Conservation (phyloP, 2,113 vertebrate species). For the Scomber japonicus region DNA sequence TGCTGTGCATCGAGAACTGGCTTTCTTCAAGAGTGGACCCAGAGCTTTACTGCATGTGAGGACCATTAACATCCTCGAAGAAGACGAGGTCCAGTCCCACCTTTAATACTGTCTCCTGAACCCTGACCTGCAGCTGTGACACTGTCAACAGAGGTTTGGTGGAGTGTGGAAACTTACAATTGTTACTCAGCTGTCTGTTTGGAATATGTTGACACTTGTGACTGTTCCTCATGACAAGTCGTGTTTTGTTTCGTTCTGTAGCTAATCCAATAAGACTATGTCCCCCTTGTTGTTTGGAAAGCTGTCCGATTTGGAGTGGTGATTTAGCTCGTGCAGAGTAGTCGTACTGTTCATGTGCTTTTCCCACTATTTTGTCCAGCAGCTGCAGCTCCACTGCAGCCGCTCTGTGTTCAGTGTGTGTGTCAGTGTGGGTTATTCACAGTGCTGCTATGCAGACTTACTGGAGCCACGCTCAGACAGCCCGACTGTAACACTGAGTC, state of each 20-base stretch:
- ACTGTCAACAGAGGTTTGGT: background rate
- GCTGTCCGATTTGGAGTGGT: background rate
- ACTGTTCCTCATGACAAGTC: background rate
- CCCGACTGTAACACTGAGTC: conserved; percentile 47
- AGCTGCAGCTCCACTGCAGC: conserved; percentile 50
- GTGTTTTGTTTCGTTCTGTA: background rate
- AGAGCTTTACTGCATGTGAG: background rate
- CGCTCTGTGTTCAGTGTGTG: conserved; percentile 24
- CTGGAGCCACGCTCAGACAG: conserved; percentile 76
- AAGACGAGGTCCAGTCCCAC: too few species aligned
- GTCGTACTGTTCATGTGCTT: background rate
- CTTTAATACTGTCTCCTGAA: background rate
- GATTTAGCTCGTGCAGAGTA: background rate
- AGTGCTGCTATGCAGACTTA: conserved; percentile 81
- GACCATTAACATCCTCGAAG: too few species aligned
- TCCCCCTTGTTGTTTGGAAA: background rate
- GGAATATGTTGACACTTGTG: background rate
- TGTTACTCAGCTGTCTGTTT: background rate
- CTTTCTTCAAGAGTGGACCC: background rate
- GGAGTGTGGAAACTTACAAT: background rate
- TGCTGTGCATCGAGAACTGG: background rate
- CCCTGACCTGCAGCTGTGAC: background rate
- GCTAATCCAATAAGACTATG: background rate
- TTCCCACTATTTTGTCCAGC: conserved; percentile 38
- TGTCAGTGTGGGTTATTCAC: conserved; percentile 74